phyloP scores from a whole-genome alignment of 2,888 invertebrate genomes.

The Spisula solida region DNA sequence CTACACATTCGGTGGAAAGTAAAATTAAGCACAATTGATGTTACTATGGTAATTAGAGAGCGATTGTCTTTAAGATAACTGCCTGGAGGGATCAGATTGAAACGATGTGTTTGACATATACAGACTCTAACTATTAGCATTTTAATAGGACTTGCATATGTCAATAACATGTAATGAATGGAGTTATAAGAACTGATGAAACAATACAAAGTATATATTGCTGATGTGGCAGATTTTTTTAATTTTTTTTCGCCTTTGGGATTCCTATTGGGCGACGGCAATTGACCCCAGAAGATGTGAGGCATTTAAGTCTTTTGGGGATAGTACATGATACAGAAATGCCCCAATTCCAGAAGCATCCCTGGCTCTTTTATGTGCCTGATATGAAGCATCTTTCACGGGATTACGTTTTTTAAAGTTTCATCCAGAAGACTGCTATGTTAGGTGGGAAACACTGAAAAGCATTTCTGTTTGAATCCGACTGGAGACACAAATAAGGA shows the following conservation, averaged over 20 bases:
- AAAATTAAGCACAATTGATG: slow-evolving; percentile 67
- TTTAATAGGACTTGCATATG: slow-evolving; percentile 70
- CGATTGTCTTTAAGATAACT: slow-evolving; percentile 60
- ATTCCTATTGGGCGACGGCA: neutral
- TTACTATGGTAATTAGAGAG: slow-evolving; percentile 66
- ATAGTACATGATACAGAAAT: neutral
- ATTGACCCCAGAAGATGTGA: neutral
- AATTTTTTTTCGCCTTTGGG: no score
- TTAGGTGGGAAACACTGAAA: no score
- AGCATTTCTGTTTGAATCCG: no score
- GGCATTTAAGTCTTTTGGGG: neutral
- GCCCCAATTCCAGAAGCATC: no score
- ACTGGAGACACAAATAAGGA: no score
- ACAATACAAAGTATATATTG: slow-evolving; percentile 7
- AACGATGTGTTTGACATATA: slow-evolving; percentile 56
- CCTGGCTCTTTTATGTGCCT: no score
- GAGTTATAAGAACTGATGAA: neutral
- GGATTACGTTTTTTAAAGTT: no score
- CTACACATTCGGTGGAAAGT: slow-evolving; percentile 44
- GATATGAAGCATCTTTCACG: no score
- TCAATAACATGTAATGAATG: slow-evolving; percentile 30
- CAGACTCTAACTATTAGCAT: slow-evolving; percentile 62
- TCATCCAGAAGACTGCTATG: no score
- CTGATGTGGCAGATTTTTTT: neutral
- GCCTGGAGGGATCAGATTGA: slow-evolving; percentile 37